Evolutionary conservation across 2,797 vertebrate species (phyloP).

Genomic region (Gymnoscopelus microlampas): DNA sequence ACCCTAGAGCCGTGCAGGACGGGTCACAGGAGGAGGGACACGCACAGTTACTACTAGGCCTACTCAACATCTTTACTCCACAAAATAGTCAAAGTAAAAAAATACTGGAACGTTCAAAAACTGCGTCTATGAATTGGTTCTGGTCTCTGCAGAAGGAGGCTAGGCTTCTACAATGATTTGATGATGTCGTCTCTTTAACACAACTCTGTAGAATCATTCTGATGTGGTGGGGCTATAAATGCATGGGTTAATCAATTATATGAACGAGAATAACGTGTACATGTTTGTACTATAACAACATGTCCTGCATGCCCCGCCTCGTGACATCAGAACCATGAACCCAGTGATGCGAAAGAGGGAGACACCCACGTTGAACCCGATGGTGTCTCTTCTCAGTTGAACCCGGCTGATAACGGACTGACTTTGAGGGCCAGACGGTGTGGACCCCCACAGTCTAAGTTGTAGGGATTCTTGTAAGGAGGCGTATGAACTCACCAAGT

Average conservation of each 20-base stretch:
- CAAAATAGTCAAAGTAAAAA: background rate
- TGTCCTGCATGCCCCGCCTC: conserved; percentile 47
- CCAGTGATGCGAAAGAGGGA: conserved; percentile 75
- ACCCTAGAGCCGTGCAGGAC: conserved; percentile 88
- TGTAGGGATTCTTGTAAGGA: no score
- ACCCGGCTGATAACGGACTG: background rate
- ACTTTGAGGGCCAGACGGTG: no score
- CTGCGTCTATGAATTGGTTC: conserved; percentile 13
- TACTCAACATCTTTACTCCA: conserved; percentile 77
- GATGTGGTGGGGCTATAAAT: background rate
- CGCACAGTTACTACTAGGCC: conserved; percentile 58
- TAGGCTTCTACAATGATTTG: background rate
- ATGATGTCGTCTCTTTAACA: background rate
- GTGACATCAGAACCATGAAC: conserved; percentile 77
- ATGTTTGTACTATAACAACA: no score
- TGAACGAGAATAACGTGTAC: background rate
- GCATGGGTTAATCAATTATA: conserved; percentile 6
- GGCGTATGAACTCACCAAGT: no score
- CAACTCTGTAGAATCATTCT: no score
- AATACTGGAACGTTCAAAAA: no score
- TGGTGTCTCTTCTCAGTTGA: conserved; percentile 54
- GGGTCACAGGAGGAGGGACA: conserved; percentile 72
- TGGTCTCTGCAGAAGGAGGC: conserved; percentile 5
- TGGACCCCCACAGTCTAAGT: no score
- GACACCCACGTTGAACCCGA: conserved; percentile 62